Base-by-base conservation (phyloP, 2,888 invertebrate species). In the Rhorus exstirpatorius region DNA sequence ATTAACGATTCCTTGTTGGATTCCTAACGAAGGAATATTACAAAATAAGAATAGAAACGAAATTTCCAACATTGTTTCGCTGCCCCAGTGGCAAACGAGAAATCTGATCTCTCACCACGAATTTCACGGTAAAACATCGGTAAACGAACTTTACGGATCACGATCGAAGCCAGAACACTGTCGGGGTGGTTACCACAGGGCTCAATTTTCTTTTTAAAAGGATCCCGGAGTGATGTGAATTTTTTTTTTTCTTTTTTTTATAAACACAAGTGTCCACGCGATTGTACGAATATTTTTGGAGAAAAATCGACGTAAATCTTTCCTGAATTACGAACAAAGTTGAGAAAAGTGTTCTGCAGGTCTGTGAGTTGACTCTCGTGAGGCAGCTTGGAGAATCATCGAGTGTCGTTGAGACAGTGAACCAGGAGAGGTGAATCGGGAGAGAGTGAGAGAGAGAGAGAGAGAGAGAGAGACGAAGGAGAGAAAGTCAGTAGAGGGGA, bases 371-470 rank as follows among this genome's bases (percentile, higher is more conserved):
- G 31, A n/a, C n/a, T n/a, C 31, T 17, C 12, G 41, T 4, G 38
- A 41, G 21, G 49, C 19, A 68, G 60, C 19, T 44, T 7, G 14
- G 53, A 60, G 19, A 79, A 51, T 61, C 10, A 31, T 68, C 44
- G 21, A 21, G 35, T 12, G 60, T 68, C 65, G 74, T 44, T 61
- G 14, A 46, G 14, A 55, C 3, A 14, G 1, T 10, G 67, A 71
- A 24, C 41, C n/a, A n/a, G n/a, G 2, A 58, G 44, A 46, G 58
- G 46, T 26, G 1, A 4, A n/a, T 49, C 3, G 6, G n/a, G n/a
- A 49, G 14, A 7, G 71, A 65, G 21, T 14, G 53, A 10, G 67
- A 63, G 44, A 8, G 21, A 46, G 19, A 61, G 21, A n/a, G 51
- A 38, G 49, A 65, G 35, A 21, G 44, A 2, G n/a, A 61, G 12